phyloP scores from a whole-genome alignment of 2,797 vertebrate genomes.

The Xenops minutus region DNA sequence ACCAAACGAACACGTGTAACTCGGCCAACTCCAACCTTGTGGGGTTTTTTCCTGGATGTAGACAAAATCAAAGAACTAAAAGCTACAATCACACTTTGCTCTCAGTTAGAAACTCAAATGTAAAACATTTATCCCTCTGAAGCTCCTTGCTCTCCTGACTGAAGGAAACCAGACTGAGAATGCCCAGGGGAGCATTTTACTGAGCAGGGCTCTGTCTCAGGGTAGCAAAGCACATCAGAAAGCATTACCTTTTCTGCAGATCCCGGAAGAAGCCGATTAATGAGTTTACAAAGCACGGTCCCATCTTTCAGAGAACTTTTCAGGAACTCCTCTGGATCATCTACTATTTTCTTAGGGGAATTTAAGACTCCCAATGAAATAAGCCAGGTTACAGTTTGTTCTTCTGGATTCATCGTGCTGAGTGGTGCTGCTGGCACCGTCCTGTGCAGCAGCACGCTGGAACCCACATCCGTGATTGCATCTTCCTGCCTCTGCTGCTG shows the following conservation, averaged over 20 bases:
- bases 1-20: fast-evolving
- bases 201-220: neutral
- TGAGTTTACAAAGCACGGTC: constrained; percentile 90
- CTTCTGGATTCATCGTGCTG: constrained; percentile 91
- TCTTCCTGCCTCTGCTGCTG: constrained; percentile 79
- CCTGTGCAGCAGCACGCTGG: constrained; percentile 72
- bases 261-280: constrained; percentile 87
- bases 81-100: neutral
- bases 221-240: neutral
- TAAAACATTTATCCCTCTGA: neutral
- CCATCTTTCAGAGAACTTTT: constrained; percentile 91
- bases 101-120: neutral
- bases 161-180: fast-evolving
- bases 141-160: neutral
- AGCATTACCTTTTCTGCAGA: constrained; percentile 86
- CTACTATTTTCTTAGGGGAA: constrained; percentile 94
- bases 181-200: neutral
- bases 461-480: constrained; percentile 85
- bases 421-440: constrained; percentile 32
- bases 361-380: constrained; percentile 94
- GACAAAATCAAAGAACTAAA: neutral
- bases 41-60: fast-evolving
- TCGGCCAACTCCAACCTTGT: neutral
- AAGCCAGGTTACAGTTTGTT: constrained; percentile 94
- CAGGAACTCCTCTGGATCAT: constrained; percentile 91